Evolutionary conservation across 2,797 vertebrate species (phyloP).

Genomic region (Cyprinella venusta): DNA sequence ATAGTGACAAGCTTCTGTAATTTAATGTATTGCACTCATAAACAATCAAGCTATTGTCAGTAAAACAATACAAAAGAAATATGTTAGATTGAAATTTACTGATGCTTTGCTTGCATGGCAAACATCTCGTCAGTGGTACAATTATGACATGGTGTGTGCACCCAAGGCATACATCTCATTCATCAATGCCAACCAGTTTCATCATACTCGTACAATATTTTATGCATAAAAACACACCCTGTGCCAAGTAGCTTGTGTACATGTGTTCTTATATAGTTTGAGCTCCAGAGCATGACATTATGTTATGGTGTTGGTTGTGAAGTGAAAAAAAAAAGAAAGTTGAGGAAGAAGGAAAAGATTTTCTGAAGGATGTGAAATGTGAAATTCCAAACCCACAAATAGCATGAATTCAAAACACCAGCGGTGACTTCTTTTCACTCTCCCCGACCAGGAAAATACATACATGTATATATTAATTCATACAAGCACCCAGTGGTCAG

Average conservation of each 20-base stretch:
- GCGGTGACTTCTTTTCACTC: constrained; percentile 36
- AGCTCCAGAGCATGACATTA: constrained; percentile 49
- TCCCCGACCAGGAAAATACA: constrained; percentile 15
- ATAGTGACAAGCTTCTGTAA: not conserved
- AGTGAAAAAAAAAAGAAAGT: constrained; percentile 49
- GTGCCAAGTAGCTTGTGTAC: constrained; percentile 6
- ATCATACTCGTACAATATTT: not conserved
- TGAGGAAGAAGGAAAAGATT: not conserved
- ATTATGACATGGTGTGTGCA: constrained; percentile 18
- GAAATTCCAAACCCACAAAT: constrained; percentile 61
- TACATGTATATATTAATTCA: constrained; percentile 36
- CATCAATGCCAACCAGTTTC: constrained; percentile 34
- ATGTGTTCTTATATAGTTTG: constrained; percentile 12
- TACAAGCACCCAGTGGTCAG: not conserved
- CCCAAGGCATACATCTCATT: not conserved
- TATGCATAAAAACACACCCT: not conserved
- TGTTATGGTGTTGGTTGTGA: constrained; percentile 58
- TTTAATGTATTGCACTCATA: not conserved
- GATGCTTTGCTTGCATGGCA: not conserved
- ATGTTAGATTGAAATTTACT: not conserved
- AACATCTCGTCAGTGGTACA: constrained; percentile 16
- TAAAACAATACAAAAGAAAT: constrained; percentile 15
- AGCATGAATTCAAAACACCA: constrained; percentile 60
- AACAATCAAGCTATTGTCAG: not conserved
- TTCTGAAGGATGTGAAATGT: constrained; percentile 55